Evolutionary conservation across 2,888 invertebrate genomes (phyloP).

Genomic region (Drosophila longiperda): DNA sequence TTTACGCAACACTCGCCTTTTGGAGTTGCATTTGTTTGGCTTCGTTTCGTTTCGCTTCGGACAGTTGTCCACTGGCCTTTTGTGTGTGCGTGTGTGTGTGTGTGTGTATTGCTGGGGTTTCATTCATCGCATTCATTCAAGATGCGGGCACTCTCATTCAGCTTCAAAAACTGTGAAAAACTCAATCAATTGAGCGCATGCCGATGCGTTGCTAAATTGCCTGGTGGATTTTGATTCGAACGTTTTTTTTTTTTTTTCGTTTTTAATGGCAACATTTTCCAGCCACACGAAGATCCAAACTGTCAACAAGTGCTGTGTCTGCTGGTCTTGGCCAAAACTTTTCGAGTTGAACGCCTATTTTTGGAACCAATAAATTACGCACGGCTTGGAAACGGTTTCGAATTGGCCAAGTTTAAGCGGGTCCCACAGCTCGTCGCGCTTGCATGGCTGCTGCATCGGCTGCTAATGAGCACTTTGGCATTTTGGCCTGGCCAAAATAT

Average conservation of each 20-base stretch:
- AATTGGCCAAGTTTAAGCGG: constrained; percentile 34
- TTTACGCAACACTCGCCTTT: constrained; percentile 54
- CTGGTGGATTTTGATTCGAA: constrained; percentile 23
- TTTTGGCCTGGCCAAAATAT: constrained; percentile 65
- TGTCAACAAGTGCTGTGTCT: constrained; percentile 12
- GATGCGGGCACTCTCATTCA: constrained; percentile 8
- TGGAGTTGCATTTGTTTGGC: constrained; percentile 17
- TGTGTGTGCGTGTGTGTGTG: constrained; percentile 13
- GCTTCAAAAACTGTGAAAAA: constrained; percentile 58
- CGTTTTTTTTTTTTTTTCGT: constrained; percentile 23
- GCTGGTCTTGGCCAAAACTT: constrained; percentile 48
- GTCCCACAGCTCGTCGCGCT: constrained; percentile 45
- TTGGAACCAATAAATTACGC: constrained; percentile 77
- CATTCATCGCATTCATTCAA: constrained; percentile 50
- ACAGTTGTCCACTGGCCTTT: constrained; percentile 33
- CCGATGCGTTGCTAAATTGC: constrained; percentile 78
- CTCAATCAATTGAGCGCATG: constrained; percentile 74
- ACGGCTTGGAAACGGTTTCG: constrained; percentile 46
- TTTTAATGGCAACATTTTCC: constrained; percentile 56
- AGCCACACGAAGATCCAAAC: constrained; percentile 53
- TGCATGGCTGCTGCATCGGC: constrained; percentile 7
- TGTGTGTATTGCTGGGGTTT: constrained; percentile 15
- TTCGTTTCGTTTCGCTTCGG: constrained; percentile 8
- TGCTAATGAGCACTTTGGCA: constrained; percentile 77
- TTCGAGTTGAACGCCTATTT: constrained; percentile 50